phyloP scores from a whole-genome alignment of 2,888 invertebrate species.

The Ormyrus rosae region DNA sequence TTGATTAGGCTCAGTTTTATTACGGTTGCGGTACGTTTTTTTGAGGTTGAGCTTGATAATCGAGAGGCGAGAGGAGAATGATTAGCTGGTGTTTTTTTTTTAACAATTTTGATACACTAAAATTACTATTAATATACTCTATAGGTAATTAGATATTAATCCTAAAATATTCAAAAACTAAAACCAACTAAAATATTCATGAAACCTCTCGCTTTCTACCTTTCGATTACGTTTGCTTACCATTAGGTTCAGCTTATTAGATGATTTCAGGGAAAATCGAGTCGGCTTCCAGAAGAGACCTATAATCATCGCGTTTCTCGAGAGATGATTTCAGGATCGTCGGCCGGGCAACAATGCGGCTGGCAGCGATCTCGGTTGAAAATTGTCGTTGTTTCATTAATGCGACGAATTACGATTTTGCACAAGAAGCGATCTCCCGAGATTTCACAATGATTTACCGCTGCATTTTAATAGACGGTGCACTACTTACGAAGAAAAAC shows the following conservation, averaged over 20 bases:
- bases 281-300: neutral
- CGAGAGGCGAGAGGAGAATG: too few relatives aligned
- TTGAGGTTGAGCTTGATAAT: too few relatives aligned
- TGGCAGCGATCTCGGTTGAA: neutral
- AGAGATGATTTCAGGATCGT: neutral
- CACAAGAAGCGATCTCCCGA: neutral
- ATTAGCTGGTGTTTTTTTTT: too few relatives aligned
- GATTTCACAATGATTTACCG: neutral
- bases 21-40: too few relatives aligned
- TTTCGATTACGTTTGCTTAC: neutral
- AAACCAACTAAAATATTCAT: neutral
- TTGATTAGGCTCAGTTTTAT: too few relatives aligned
- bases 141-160: too few relatives aligned
- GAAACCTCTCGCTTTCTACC: neutral
- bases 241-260: conserved; percentile 4
- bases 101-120: too few relatives aligned
- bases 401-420: neutral
- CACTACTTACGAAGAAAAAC: neutral
- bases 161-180: neutral
- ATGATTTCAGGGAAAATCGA: conserved; percentile 7
- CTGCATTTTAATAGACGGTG: neutral
- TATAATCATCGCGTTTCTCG: conserved; percentile 30
- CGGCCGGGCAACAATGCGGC: neutral
- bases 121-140: too few relatives aligned
- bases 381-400: conserved; percentile 16